Base-by-base conservation (phyloP, 2,797 vertebrate genomes). In the Micrastur ruficollis region DNA sequence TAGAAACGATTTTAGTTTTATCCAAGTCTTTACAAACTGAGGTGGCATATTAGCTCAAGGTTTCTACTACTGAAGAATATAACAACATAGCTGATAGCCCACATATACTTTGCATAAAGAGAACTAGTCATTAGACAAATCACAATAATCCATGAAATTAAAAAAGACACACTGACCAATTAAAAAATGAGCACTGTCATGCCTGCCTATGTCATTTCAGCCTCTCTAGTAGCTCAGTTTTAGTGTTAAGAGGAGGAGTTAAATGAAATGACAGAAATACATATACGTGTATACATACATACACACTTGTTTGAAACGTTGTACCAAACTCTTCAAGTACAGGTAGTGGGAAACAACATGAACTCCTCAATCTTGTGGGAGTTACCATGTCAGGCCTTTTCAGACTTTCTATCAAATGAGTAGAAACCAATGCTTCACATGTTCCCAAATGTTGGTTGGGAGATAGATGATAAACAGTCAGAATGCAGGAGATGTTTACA, bases 391-490 rank as follows among this genome's bases (percentile, higher is more conserved):
- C 17, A 25, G 53, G 23, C 23, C n/a, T 81, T 81, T 55, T 65
- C 49, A 78, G 36, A 46, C 31, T 50, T 81, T 7, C 38, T 8
- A 65, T n/a, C 14, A 66, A 36, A 55, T 11, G 5, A 65, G 13
- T 8, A 70, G 36, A 85, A 85, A 62, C 6, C 29, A 80, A 46
- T 26, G 38, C 21, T 66, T 34, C 1, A 2, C 1, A 0, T 11
- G 8, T 18, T 74, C 38, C 40, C 78, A 79, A 58, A 50, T 5
- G 14, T 2, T 76, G 26, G 7, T 0, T 50, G 44, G n/a, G 31
- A 81, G 25, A 72, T 14, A 68, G 49, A 55, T 15, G 36, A 92
- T 18, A 42, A 84, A 85, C 34, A 80, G 42, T 6, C 38, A 81
- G 44, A 93, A 66, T 5, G 20, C 38, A 29, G 2, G 5, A n/a